Conservation (phyloP, 2,113 vertebrate species). For the Rattus rattus region DNA sequence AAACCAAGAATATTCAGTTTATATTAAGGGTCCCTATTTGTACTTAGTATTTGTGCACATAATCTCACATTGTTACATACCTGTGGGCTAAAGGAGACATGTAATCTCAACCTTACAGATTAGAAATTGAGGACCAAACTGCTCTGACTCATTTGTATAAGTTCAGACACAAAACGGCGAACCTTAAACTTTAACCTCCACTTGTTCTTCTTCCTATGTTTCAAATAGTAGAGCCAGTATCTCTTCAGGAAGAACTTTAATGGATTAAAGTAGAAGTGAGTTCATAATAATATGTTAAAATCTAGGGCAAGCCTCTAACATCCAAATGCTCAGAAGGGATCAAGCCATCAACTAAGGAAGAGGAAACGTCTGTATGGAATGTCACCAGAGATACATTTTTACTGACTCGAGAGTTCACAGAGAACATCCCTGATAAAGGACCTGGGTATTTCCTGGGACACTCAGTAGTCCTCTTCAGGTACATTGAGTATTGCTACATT, state of each 20-base stretch:
- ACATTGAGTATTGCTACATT: neutral
- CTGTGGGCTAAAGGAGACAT: neutral
- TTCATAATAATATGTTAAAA: neutral
- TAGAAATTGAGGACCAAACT: neutral
- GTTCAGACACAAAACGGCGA: neutral
- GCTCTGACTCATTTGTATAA: neutral
- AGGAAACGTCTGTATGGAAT: neutral
- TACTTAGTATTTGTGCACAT: neutral
- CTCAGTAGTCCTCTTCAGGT: neutral
- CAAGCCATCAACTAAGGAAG: neutral
- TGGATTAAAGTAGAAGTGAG: neutral
- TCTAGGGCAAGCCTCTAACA: neutral
- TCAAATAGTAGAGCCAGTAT: neutral
- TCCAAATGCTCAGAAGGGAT: neutral
- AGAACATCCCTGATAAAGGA: neutral
- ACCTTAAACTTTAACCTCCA: neutral
- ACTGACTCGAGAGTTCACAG: neutral
- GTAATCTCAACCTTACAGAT: neutral
- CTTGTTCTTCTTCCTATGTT: neutral
- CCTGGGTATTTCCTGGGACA: neutral
- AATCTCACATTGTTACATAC: neutral
- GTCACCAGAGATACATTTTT: neutral
- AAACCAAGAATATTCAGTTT: neutral
- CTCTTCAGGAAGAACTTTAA: neutral
- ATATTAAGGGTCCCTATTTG: neutral